Evolutionary conservation across 1,140 invertebrate genomes (phyloP).

Genomic region (Drosophila pseudoananassae): DNA sequence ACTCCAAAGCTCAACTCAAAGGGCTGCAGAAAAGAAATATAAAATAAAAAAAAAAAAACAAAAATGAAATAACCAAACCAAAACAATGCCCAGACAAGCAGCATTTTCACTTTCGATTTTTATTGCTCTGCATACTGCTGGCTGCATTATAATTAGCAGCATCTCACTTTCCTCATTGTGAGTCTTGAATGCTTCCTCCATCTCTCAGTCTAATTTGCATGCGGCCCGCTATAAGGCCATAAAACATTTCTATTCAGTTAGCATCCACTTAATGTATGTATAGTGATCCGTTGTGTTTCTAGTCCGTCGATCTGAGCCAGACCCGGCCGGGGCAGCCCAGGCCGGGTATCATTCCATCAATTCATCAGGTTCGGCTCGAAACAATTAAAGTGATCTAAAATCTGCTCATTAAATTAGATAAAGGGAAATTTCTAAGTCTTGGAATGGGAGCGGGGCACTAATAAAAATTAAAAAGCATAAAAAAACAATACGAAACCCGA

Average conservation of each 20-base stretch:
- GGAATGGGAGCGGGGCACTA: slow-evolving; percentile 48
- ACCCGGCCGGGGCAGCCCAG: not conserved
- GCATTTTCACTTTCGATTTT: slow-evolving; percentile 73
- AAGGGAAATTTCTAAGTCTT: slow-evolving; percentile 68
- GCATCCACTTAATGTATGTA: slow-evolving; percentile 51
- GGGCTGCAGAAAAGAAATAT: slow-evolving; percentile 10
- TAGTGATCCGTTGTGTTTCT: slow-evolving; percentile 41
- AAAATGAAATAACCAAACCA: slow-evolving; percentile 9
- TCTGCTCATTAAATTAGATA: slow-evolving; percentile 75
- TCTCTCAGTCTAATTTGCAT: slow-evolving; percentile 62
- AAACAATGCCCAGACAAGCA: slow-evolving; percentile 33
- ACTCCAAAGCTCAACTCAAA: slow-evolving; percentile 22
- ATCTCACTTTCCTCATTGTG: slow-evolving; percentile 67
- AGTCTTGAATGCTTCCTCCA: slow-evolving; percentile 28
- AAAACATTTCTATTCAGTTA: slow-evolving; percentile 76
- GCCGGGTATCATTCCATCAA: slow-evolving; percentile 64
- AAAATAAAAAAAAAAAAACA: not conserved
- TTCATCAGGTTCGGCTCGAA: slow-evolving; percentile 60
- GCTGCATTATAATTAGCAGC: slow-evolving; percentile 72
- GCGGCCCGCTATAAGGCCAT: slow-evolving; percentile 71
- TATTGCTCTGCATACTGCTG: slow-evolving; percentile 42
- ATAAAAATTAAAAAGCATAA: slow-evolving; percentile 77
- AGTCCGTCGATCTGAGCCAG: slow-evolving; percentile 13
- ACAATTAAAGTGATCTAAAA: slow-evolving; percentile 77
- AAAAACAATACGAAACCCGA: slow-evolving; percentile 24